Conservation (phyloP, 1,140 invertebrate genomes). For the Drosophila murphyi region DNA sequence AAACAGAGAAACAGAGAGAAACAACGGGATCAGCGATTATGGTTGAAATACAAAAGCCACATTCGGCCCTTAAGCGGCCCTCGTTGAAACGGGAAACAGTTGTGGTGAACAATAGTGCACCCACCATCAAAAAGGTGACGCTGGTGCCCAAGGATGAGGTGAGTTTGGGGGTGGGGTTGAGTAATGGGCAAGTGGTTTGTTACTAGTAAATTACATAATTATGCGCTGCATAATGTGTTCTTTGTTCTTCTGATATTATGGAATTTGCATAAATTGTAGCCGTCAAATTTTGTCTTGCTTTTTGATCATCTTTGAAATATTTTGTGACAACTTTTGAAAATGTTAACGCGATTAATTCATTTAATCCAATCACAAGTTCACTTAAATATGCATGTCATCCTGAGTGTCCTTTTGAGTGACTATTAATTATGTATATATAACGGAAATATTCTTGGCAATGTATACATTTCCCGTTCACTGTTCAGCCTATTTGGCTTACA, state of each 20-base stretch:
- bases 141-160: slow-evolving; percentile 84
- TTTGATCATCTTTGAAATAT: not conserved
- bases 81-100: slow-evolving; percentile 83
- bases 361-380: slow-evolving; percentile 1
- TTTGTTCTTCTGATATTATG: not conserved
- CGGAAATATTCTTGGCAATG: no score
- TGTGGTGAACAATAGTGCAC: slow-evolving; percentile 82
- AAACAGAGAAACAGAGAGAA: not conserved
- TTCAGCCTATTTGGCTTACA: no score
- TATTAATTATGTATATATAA: not conserved
- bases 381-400: not conserved
- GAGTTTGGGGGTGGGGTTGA: slow-evolving; percentile 19
- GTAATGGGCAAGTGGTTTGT: not conserved
- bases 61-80: slow-evolving; percentile 77
- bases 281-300: not conserved
- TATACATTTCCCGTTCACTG: no score
- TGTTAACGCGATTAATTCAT: slow-evolving; percentile 4
- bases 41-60: slow-evolving; percentile 84
- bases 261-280: slow-evolving; percentile 31
- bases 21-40: slow-evolving; percentile 39
- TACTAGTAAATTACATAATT: slow-evolving; percentile 39
- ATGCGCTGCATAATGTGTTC: slow-evolving; percentile 26
- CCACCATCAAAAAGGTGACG: slow-evolving; percentile 82
- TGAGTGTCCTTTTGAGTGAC: not conserved
- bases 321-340: not conserved